Conservation (phyloP, 2,888 invertebrate species). For the Drosophila stalkeri region DNA sequence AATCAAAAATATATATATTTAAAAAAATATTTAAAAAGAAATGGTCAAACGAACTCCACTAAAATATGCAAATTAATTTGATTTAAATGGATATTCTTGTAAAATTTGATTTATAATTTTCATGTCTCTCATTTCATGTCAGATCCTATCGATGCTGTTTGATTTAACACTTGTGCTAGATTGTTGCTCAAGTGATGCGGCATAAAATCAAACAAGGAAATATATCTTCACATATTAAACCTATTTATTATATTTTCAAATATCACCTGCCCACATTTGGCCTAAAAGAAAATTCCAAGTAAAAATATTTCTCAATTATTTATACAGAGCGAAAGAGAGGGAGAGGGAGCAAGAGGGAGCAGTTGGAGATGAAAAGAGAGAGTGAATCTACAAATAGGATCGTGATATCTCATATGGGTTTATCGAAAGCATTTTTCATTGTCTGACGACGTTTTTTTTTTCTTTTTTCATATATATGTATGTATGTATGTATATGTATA, state of each 20-base stretch:
- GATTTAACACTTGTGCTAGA: slow-evolving; percentile 27
- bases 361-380: neutral
- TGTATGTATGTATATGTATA: too few species aligned
- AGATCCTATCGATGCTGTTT: slow-evolving; percentile 14
- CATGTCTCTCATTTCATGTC: neutral
- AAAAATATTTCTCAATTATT: slow-evolving; percentile 67
- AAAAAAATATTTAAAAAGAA: neutral
- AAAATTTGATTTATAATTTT: neutral
- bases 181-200: slow-evolving; percentile 50
- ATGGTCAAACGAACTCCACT: neutral
- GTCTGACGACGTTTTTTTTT: slow-evolving; percentile 40
- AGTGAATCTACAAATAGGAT: slow-evolving; percentile 38
- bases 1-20: neutral
- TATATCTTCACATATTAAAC: slow-evolving; percentile 48
- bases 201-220: slow-evolving; percentile 54
- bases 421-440: slow-evolving; percentile 64
- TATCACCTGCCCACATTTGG: slow-evolving; percentile 65
- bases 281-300: slow-evolving; percentile 65
- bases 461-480: too few species aligned
- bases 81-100: neutral
- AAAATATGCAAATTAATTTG: slow-evolving; percentile 4
- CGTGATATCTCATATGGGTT: slow-evolving; percentile 49
- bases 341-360: neutral
- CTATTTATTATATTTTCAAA: slow-evolving; percentile 58
- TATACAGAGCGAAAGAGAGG: neutral